Percentiles rank a stretch among this genome's conserved stretches.
Conservation (phyloP, 2,888 invertebrate genomes). For the Archaeoteleia sp. region DNA sequence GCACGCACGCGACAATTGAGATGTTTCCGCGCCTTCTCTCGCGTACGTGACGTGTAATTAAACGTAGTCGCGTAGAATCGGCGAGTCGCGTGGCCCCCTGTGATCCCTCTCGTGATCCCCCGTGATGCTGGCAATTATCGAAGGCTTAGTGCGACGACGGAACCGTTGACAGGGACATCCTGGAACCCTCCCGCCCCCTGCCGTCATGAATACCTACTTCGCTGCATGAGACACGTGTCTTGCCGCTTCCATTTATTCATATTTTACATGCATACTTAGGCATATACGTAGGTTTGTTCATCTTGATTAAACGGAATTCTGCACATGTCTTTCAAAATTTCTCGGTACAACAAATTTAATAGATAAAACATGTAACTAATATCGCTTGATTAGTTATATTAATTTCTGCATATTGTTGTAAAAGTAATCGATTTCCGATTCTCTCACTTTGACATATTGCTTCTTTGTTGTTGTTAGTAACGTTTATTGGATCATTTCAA, state of each 20-base stretch:
- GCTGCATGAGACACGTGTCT: conserved; percentile 66
- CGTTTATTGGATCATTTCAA: too few species aligned
- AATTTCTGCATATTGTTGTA: too few species aligned
- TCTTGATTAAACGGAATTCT: conserved; percentile 2
- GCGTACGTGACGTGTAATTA: conserved; percentile 72
- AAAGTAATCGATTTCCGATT: too few species aligned
- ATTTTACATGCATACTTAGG: conserved; percentile 51
- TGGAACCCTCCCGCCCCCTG: conserved; percentile 55
- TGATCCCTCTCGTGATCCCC: conserved; percentile 64
- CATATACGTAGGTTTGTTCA: conserved; percentile 8
- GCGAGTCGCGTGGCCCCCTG: conserved; percentile 67
- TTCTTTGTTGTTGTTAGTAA: too few species aligned
- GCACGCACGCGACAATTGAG: conserved; percentile 56
- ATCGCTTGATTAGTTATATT: too few species aligned
- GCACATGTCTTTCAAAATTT: conserved; percentile 4
- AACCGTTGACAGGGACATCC: conserved; percentile 61
- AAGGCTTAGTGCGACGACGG: conserved; percentile 67
- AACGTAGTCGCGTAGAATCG: conserved; percentile 65
- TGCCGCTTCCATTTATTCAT: conserved; percentile 66
- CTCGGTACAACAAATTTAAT: too few species aligned
- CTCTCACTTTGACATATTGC: too few species aligned
- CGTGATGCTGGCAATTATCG: conserved; percentile 73
- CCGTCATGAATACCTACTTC: conserved; percentile 63
- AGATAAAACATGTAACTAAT: too few species aligned
- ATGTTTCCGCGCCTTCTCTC: conserved; percentile 52